Evolutionary conservation across 2,797 vertebrate species (phyloP).

Genomic region (Clarias platycephalus): DNA sequence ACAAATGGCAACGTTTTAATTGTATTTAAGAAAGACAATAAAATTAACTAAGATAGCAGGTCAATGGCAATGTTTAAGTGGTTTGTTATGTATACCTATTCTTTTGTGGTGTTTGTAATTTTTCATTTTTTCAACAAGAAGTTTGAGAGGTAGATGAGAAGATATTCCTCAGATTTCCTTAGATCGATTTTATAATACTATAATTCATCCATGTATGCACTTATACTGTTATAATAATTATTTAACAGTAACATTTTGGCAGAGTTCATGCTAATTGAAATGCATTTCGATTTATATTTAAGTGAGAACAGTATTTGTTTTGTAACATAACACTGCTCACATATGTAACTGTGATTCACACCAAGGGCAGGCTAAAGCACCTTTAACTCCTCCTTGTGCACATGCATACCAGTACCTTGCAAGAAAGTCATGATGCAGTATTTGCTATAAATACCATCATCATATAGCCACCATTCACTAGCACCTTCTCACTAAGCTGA

Average conservation of each 20-base stretch:
- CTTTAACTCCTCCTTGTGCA: neutral
- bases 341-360: neutral
- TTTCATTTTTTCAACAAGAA: neutral
- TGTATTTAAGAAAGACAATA: neutral
- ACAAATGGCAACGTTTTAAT: neutral
- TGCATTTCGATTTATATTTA: neutral
- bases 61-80: neutral
- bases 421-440: neutral
- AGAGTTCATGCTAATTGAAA: neutral
- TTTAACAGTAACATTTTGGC: neutral
- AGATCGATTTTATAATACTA: neutral
- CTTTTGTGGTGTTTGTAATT: neutral
- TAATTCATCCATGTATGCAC: neutral
- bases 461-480: neutral
- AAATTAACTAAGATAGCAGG: neutral
- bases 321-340: neutral
- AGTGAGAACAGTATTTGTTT: neutral
- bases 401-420: neutral
- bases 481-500: neutral
- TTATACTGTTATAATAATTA: neutral
- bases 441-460: constrained; percentile 1
- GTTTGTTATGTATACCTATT: neutral
- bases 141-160: neutral
- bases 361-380: neutral
- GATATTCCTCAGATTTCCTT: neutral